Conservation (phyloP, 1,140 invertebrate species). For the Whitmania pigra region DNA sequence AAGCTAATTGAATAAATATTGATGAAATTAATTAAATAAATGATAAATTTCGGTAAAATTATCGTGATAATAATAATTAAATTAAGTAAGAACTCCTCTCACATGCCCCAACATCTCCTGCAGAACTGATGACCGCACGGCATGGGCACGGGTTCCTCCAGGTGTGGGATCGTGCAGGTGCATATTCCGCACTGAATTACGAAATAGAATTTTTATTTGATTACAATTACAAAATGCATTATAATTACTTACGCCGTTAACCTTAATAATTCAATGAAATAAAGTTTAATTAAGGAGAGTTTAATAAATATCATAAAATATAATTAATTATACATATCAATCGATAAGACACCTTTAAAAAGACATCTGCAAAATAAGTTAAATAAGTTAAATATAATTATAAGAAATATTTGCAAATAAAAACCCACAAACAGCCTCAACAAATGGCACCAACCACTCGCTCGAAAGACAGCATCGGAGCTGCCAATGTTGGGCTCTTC, state of each 20-base stretch:
- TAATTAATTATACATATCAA: no score
- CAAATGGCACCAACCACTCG: neutral
- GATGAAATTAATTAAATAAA: no score
- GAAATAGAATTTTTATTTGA: no score
- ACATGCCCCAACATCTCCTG: constrained; percentile 53
- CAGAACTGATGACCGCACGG: constrained; percentile 56
- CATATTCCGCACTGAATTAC: constrained; percentile 56
- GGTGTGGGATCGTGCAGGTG: constrained; percentile 33
- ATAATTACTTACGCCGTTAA: no score
- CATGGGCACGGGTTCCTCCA: constrained; percentile 44
- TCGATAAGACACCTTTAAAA: neutral
- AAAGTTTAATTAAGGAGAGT: no score
- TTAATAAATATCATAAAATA: no score
- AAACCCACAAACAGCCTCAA: neutral
- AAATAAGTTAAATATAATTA: neutral
- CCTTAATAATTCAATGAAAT: no score
- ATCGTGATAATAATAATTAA: neutral
- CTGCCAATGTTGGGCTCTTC: constrained; percentile 8
- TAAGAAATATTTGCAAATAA: no score
- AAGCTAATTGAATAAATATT: no score
- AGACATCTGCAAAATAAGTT: no score
- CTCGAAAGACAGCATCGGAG: neutral
- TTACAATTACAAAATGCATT: no score
- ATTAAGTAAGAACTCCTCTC: constrained; percentile 23
- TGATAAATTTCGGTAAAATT: neutral